Evolutionary conservation across 2,888 invertebrate species (phyloP), one percentile per base, ranked within the genome.

Genomic region (Catocala fraxini): DNA sequence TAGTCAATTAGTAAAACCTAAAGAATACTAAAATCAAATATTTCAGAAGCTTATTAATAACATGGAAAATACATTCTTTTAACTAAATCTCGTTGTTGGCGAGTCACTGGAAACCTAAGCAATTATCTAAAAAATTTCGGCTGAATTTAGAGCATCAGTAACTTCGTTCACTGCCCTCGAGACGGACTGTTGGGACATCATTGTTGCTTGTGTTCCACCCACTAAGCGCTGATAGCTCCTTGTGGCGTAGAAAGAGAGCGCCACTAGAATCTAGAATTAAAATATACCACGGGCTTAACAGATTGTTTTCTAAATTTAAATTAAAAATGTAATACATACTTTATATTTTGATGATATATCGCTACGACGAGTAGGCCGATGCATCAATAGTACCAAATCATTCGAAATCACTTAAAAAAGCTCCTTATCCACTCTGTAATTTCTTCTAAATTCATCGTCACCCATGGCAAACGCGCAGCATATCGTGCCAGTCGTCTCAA

Each of bases 171-270:
- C 2, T 47, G 47, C 47, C 25, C 9, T 10, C 4, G 25, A 47
- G 4, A 47, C 47, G 3, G 47, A 47, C 9, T 47, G 25, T 47
- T 58, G 58, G n/a, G n/a, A n/a, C n/a, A n/a, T n/a, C n/a, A 58
- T 52, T 52, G 58, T 58, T 0, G 46, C 58, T 58, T 52, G 52
- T 25, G 58, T 52, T 12, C 52, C 52, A 47, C 52, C 46, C 25
- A 58, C 46, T 52, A 52, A 46, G 10, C 52, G 45, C 39, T 58
- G 51, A 39, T 52, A 58, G 45, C 58, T 58, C 25, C 25, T 25
- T 47, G 47, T 47, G 45, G 53, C 51, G 39, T 39, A 51, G 33
- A 54, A 45, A 10, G 12, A 54, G 13, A 15, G 25, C 35, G 47
- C 47, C 47, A 47, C 47, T 25, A 47, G 25, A 15, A 47, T 25